Base-by-base conservation (phyloP, 2,888 invertebrate genomes). In the Phengaris alcon region DNA sequence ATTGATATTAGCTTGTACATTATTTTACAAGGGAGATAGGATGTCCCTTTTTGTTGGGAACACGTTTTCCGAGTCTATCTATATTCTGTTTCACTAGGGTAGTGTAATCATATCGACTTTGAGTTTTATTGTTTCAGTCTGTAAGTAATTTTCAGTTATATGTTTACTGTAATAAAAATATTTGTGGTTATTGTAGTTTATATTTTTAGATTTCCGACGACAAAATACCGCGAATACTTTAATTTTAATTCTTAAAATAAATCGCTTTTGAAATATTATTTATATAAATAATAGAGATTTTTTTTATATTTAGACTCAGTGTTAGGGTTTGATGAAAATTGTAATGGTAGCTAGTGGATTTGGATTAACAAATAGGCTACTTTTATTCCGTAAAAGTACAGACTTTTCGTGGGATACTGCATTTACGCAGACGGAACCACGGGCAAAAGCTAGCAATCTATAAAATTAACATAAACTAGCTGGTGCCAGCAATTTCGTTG, bases 41-140 rank as follows among this genome's bases (percentile, higher is more conserved):
- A 87, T 86, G 88, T 90, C 88, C 90, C 91, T 91, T 90, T 91
- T 91, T 12, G 90, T 90, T 88, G 84, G 81, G 82, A 82, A 83
- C 84, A 85, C 83, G 85, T 84, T 86, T 87, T 86, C 88, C 88
- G 86, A 86, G 87, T 84, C 84, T 85, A 80, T 84, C 84, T 85
- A 80, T 84, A 87, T 88, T 87, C 85, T 84, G 84, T 87, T 88
- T 88, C 87, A 86, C 88, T 86, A 83, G 83, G 83, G 81, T 80
- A 81, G 79, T 80, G 81, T 82, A 84, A 83, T 84, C 84, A 84
- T 82, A 84, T 83, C 83, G 85, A 85, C 84, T 84, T 79, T 82
- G 81, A 83, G 77, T 76, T 76, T 46, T 74, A 74, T 74, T 75
- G 51, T 74, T 75, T 75, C 35, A 77, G 57, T 52, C 68, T 75